Base-by-base conservation (phyloP, 2,113 vertebrate genomes). In the Eira barbara region DNA sequence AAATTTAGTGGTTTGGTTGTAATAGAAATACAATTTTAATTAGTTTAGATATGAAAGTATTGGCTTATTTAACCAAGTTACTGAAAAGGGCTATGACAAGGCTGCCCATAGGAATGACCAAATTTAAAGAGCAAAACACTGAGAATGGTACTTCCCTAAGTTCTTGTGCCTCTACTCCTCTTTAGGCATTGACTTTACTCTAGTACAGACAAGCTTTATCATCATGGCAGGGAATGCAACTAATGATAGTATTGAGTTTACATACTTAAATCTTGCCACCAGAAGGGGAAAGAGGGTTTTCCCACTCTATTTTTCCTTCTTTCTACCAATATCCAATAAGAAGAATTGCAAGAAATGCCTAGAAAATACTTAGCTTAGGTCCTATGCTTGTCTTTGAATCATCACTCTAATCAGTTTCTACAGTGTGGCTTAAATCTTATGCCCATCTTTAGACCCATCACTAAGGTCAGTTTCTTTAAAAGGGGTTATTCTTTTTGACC, bases 11-110 rank as follows among this genome's bases (percentile, higher is more conserved):
- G 42, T 57, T 65, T 74, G 7, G 34, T 82, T 91, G 17, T 39
- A 88, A 81, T 11, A 94, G 61, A 67, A 57, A 67, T 91, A 29
- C 6, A 49, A 42, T 76, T 76, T 91, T 82, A 92, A 42, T 76
- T 76, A 92, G 65, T 67, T 76, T 88, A 23, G 13, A 15, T 55
- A 80, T 86, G 36, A 80, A 59, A 47, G 15, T 27, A 76, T 36
- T 87, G 34, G 14, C 52, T 88, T 78, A 67, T 59, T 34, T 59
- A 67, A 39, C 9, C 57, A 69, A 39, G 25, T 59, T 80, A 42
- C 65, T 76, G 39, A 25, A 86, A 85, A 52, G 7, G 5, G 3
- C 20, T 89, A 4, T 63, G 7, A 79, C 25, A 93, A 27, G 31
- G 14, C 27, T 47, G 13, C 52, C 29, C 4, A 17, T 21, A 45